These are phyloP conservation scores for Rosalia funebris DNA, from an alignment of 2,888 invertebrate species.

Conservation along the genomic window DNA sequence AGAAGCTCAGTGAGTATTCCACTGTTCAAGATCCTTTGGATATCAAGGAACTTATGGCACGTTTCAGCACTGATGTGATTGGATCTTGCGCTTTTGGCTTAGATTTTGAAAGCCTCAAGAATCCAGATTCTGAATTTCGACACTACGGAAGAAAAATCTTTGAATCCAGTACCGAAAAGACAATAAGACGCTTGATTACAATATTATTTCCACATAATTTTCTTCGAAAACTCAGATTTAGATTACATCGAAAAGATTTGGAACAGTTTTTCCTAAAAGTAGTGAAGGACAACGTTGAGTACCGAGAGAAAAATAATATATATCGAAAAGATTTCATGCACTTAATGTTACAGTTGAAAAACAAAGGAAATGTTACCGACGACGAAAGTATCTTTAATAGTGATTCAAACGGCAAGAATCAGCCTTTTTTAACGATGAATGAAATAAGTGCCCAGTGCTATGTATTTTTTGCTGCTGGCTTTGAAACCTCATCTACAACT, in stretches of 20 bases:
- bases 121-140: conserved; percentile 65
- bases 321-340: conserved; percentile 68
- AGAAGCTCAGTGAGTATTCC: conserved; percentile 60
- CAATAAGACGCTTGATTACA: not conserved
- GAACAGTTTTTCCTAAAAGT: conserved; percentile 63
- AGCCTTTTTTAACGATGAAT: conserved; percentile 35
- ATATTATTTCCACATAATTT: not conserved
- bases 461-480: conserved; percentile 70
- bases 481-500: conserved; percentile 70
- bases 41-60: conserved; percentile 65
- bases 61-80: conserved; percentile 70
- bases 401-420: conserved; percentile 14
- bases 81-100: conserved; percentile 71
- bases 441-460: conserved; percentile 66
- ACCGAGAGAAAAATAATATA: conserved; percentile 63
- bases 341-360: conserved; percentile 65
- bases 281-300: conserved; percentile 62
- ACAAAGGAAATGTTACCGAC: conserved; percentile 50
- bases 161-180: conserved; percentile 21
- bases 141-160: conserved; percentile 42
- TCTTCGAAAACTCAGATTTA: not conserved
- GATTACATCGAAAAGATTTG: not conserved
- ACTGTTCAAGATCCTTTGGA: conserved; percentile 52
- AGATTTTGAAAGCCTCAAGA: conserved; percentile 67
- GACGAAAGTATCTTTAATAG: conserved; percentile 34